Conservation (phyloP, 2,797 vertebrate species). For the Diceros bicornis region DNA sequence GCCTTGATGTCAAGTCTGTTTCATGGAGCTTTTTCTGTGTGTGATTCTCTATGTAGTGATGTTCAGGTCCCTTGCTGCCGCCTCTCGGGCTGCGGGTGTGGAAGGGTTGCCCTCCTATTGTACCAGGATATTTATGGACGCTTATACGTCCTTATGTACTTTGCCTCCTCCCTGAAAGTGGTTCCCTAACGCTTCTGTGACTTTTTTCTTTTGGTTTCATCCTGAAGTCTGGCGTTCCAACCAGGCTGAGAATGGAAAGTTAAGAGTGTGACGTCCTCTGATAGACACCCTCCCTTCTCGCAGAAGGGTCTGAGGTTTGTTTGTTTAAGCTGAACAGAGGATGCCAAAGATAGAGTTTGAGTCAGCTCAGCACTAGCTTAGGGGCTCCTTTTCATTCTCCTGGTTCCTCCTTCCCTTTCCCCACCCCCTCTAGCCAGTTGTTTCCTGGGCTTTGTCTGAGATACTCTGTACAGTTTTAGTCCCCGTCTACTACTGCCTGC, state of each 20-base stretch:
- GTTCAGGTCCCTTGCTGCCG: neutral
- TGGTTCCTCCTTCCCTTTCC: slow-evolving; percentile 68
- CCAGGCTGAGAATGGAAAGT: slow-evolving; percentile 82
- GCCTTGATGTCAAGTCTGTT: neutral
- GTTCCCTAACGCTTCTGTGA: slow-evolving; percentile 31
- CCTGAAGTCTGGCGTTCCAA: slow-evolving; percentile 62
- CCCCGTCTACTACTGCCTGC: slow-evolving; percentile 6
- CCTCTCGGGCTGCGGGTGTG: neutral
- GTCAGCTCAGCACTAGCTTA: slow-evolving; percentile 79
- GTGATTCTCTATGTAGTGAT: neutral
- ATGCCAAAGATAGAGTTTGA: slow-evolving; percentile 85
- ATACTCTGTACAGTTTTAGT: slow-evolving; percentile 67
- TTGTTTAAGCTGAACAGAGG: slow-evolving; percentile 80
- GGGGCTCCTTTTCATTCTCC: slow-evolving; percentile 69
- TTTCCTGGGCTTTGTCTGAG: slow-evolving; percentile 82
- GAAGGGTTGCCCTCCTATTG: neutral
- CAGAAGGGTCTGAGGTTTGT: slow-evolving; percentile 83
- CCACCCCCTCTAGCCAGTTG: slow-evolving; percentile 74
- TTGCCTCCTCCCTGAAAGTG: slow-evolving; percentile 7
- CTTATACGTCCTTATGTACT: neutral
- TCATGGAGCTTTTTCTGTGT: neutral
- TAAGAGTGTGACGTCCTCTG: slow-evolving; percentile 84
- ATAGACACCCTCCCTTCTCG: slow-evolving; percentile 33
- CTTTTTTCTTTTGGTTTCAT: slow-evolving; percentile 67
- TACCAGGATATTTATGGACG: neutral